Conservation (phyloP, 2,888 invertebrate genomes). For the Athalia rosae region DNA sequence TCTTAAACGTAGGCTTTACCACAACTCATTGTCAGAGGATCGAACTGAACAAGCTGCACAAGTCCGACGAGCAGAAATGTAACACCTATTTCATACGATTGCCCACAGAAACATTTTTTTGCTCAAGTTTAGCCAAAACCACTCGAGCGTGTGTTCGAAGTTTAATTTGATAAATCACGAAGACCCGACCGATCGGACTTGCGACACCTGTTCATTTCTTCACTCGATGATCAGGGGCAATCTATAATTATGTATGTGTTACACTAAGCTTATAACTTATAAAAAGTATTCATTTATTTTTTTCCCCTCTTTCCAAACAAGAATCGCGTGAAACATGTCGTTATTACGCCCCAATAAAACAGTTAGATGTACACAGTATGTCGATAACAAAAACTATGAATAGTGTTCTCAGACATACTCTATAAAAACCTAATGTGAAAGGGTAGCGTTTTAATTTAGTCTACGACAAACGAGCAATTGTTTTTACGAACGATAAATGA, state of each 20-base stretch:
- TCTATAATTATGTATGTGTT: constrained; percentile 27
- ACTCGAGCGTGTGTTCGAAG: too few species aligned
- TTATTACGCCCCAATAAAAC: constrained; percentile 16
- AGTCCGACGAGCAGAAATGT: constrained; percentile 25
- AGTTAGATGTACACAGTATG: constrained; percentile 20
- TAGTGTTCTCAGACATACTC: neutral
- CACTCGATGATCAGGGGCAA: constrained; percentile 36
- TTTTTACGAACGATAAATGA: constrained; percentile 20
- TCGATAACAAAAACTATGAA: neutral
- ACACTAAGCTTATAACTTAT: constrained; percentile 40
- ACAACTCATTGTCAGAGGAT: constrained; percentile 28
- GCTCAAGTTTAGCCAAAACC: too few species aligned
- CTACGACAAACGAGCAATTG: constrained; percentile 20
- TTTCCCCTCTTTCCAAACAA: neutral
- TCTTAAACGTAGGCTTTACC: constrained; percentile 35
- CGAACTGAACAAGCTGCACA: constrained; percentile 32
- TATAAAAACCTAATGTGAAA: constrained; percentile 14
- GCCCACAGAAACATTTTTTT: too few species aligned
- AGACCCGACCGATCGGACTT: constrained; percentile 30
- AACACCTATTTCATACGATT: too few species aligned
- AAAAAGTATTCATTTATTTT: constrained; percentile 13
- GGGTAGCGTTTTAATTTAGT: constrained; percentile 11
- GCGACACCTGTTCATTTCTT: constrained; percentile 13
- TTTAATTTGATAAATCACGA: neutral
- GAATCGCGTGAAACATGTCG: constrained; percentile 25